Evolutionary conservation across 2,888 invertebrate genomes (phyloP).

Genomic region (Pollenia angustigena): DNA sequence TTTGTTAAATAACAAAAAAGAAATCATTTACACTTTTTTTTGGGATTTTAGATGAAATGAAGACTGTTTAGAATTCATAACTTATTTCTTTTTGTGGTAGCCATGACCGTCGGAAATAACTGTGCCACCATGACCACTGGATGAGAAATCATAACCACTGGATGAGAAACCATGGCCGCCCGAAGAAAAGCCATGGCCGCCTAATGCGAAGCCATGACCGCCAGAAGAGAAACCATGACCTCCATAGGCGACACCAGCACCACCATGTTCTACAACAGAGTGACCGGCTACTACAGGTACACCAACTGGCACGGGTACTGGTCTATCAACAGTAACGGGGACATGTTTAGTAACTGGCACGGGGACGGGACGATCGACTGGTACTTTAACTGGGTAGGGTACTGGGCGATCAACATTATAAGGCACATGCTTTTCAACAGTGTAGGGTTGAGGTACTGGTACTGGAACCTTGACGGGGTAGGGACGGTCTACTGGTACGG

Average conservation of each 20-base stretch:
- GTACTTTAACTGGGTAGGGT: conserved; percentile 88
- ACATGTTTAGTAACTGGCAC: conserved; percentile 86
- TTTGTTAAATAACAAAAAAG: conserved; percentile 55
- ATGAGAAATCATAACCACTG: conserved; percentile 77
- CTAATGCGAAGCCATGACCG: conserved; percentile 66
- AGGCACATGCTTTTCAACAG: conserved; percentile 88
- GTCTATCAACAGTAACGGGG: conserved; percentile 76
- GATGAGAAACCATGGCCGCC: conserved; percentile 74
- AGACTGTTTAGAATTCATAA: conserved; percentile 26
- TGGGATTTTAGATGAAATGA: conserved; percentile 65
- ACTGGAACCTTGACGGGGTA: conserved; percentile 85
- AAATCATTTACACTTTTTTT: conserved; percentile 72
- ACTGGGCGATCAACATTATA: conserved; percentile 87
- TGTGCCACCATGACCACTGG: conserved; percentile 77
- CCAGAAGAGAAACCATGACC: conserved; percentile 66
- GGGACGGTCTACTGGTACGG: conserved; percentile 87
- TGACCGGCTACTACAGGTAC: conserved; percentile 80
- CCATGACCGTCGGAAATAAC: conserved; percentile 67
- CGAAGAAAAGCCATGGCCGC: conserved; percentile 69
- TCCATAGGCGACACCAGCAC: conserved; percentile 43
- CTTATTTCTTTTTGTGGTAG: conserved; percentile 76
- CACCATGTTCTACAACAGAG: conserved; percentile 80
- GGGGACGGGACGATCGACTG: conserved; percentile 88
- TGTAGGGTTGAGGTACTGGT: conserved; percentile 88
- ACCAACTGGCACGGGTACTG: conserved; percentile 86